Conservation (phyloP, 2,888 invertebrate species). For the Crepidodera aurea region DNA sequence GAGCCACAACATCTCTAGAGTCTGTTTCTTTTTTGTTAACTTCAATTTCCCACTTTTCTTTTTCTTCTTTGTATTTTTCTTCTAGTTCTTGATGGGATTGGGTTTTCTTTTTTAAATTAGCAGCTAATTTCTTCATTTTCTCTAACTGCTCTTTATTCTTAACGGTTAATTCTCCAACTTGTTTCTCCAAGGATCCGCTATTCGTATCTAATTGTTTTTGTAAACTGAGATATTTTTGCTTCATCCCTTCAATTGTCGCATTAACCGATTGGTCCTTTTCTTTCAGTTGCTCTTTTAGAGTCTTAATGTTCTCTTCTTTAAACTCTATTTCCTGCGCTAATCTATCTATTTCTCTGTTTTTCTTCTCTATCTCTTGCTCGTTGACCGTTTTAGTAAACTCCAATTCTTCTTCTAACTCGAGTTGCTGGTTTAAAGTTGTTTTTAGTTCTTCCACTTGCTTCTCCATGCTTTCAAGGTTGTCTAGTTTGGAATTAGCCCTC, state of each 20-base stretch:
- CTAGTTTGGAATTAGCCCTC: constrained; percentile 62
- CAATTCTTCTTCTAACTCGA: constrained; percentile 66
- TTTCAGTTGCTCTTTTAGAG: constrained; percentile 59
- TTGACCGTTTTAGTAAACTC: constrained; percentile 51
- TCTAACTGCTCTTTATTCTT: constrained; percentile 77
- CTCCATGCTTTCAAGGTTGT: constrained; percentile 62
- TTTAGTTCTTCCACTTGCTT: constrained; percentile 67
- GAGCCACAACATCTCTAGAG: constrained; percentile 9
- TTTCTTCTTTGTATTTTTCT: constrained; percentile 54
- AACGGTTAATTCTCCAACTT: constrained; percentile 64
- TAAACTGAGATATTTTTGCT: constrained; percentile 55
- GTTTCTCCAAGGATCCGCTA: constrained; percentile 54
- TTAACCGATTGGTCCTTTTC: constrained; percentile 62
- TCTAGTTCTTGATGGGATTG: constrained; percentile 72
- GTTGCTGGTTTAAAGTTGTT: constrained; percentile 64
- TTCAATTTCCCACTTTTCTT: constrained; percentile 55
- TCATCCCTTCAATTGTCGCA: constrained; percentile 55
- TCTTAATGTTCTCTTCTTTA: constrained; percentile 54
- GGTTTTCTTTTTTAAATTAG: constrained; percentile 78
- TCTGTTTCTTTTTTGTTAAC: constrained; percentile 48
- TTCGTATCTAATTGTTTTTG: constrained; percentile 57
- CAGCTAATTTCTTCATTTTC: constrained; percentile 80
- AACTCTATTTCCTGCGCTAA: constrained; percentile 57
- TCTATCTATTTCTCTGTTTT: constrained; percentile 63
- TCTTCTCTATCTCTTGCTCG: constrained; percentile 54